Conservation (phyloP, 2,113 vertebrate species). For the Cyphomyrus discorhynchus region DNA sequence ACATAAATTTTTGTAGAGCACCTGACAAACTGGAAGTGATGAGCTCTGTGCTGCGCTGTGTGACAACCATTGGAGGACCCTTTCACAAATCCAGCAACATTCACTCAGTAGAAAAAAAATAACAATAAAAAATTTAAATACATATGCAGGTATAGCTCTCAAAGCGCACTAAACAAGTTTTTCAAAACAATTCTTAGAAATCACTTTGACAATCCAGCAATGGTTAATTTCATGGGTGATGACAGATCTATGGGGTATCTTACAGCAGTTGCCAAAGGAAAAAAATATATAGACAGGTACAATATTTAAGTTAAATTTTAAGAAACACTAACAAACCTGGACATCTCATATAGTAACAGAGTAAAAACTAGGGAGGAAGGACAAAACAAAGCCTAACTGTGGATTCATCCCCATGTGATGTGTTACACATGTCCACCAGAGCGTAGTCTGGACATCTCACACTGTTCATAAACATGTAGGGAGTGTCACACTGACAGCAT, state of each 20-base stretch:
- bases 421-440: background rate
- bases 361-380: background rate
- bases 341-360: background rate
- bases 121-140: background rate
- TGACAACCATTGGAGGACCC: background rate
- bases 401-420: background rate
- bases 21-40: background rate
- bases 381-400: background rate
- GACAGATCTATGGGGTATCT: conserved; percentile 19
- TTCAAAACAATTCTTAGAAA: background rate
- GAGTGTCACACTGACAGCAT: background rate
- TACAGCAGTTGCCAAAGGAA: background rate
- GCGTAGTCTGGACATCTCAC: background rate
- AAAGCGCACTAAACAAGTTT: background rate
- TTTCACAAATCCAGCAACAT: background rate
- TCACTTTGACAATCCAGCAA: background rate
- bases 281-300: background rate
- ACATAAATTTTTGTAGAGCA: background rate
- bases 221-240: conserved; percentile 16
- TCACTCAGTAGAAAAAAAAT: background rate
- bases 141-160: background rate
- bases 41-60: background rate
- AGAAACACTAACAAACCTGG: conserved; percentile 2
- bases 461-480: background rate
- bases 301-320: conserved; percentile 8